Percentiles rank a stretch among this genome's conserved stretches.
phyloP scores from a whole-genome alignment of 2,888 invertebrate genomes.

The Linnaemya vulpina region DNA sequence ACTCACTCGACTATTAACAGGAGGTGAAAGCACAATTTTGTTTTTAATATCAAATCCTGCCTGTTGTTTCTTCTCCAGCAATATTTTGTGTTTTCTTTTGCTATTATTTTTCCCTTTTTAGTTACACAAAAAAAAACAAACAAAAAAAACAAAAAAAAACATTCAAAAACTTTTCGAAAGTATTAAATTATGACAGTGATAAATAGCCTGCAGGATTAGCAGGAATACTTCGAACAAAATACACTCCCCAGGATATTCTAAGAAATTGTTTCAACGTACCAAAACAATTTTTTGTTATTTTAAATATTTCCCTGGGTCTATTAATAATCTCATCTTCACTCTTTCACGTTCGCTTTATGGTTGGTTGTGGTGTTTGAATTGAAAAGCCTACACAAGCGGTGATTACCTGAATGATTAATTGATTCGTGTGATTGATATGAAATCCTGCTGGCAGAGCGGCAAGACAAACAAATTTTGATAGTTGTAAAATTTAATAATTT shows the following conservation, averaged over 20 bases:
- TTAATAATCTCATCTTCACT: not conserved
- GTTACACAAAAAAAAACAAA: slow-evolving; percentile 2
- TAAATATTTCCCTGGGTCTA: not conserved
- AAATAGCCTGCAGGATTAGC: slow-evolving; percentile 30
- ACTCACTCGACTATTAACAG: not conserved
- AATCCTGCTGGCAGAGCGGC: too few relatives aligned
- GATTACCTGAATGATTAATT: slow-evolving; percentile 4
- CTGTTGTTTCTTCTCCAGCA: not conserved
- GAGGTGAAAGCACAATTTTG: not conserved
- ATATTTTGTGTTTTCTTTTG: not conserved
- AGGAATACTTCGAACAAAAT: not conserved
- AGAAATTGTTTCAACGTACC: slow-evolving; percentile 1
- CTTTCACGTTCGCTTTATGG: not conserved
- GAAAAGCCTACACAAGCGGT: not conserved
- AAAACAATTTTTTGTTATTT: not conserved
- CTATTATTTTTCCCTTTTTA: not conserved
- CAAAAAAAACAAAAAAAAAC: slow-evolving; percentile 4
- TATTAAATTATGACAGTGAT: slow-evolving; percentile 41
- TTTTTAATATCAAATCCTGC: not conserved
- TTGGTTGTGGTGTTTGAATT: not conserved
- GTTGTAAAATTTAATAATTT: not conserved
- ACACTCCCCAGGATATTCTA: not conserved
- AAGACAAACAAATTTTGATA: not conserved
- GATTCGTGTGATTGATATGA: not conserved
- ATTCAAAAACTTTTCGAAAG: slow-evolving; percentile 12